Evolutionary conservation across 1,140 invertebrate genomes (phyloP).

Genomic region (Dendroctonus ponderosae): DNA sequence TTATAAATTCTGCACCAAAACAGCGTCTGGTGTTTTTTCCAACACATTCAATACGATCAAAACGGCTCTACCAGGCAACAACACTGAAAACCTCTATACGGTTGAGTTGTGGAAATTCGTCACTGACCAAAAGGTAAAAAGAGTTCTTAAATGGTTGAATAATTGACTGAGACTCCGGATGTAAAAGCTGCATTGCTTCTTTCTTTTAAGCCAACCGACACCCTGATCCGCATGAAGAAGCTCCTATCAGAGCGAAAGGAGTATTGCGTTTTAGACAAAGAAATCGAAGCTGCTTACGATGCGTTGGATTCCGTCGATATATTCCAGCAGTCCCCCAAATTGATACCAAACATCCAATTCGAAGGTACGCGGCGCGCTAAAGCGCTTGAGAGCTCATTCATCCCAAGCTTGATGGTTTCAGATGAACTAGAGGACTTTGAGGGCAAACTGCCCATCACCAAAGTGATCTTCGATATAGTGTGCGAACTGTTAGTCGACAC

Average conservation of each 20-base stretch:
- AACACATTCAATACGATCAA: conserved; percentile 49
- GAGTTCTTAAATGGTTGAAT: no score
- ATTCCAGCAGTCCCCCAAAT: conserved; percentile 30
- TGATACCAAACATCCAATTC: conserved; percentile 35
- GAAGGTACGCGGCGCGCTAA: conserved; percentile 21
- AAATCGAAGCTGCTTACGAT: conserved; percentile 47
- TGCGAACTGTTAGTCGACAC: conserved; percentile 46
- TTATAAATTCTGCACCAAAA: conserved; percentile 49
- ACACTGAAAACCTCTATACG: conserved; percentile 31
- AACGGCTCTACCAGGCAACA: conserved; percentile 47
- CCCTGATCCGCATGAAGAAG: conserved; percentile 40
- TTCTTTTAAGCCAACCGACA: conserved; percentile 20
- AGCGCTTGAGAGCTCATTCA: no score
- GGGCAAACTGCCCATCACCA: conserved; percentile 44
- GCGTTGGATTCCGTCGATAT: conserved; percentile 47
- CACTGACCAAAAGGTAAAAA: no score
- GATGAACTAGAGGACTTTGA: conserved; percentile 50
- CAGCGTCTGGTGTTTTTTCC: conserved; percentile 48
- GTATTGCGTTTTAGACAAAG: conserved; percentile 46
- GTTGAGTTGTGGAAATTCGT: conserved; percentile 35
- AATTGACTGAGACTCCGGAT: no score
- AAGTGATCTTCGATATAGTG: conserved; percentile 43
- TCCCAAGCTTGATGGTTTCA: conserved; percentile 25
- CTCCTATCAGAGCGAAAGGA: conserved; percentile 46
- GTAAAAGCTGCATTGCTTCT: no score